A percentile compares a stretch with the other conserved stretches of the same genome.
Evolutionary conservation across 2,888 invertebrate genomes (phyloP).

Genomic region (Gasteruption jaculator): DNA sequence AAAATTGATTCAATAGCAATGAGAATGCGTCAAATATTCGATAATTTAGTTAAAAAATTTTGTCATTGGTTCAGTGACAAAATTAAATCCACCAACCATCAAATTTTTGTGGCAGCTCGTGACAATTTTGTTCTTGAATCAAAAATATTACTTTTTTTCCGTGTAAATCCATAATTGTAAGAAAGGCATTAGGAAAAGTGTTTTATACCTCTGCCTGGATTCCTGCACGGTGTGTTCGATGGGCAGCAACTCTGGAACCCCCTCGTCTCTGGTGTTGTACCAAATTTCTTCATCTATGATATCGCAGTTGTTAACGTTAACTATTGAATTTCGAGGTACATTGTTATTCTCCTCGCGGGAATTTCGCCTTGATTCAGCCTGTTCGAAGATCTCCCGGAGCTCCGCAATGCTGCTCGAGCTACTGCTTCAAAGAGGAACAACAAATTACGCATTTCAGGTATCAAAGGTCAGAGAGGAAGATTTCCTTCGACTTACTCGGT

Average conservation of each 20-base stretch:
- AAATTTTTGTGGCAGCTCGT: too few relatives aligned
- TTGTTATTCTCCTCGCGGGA: slow-evolving; percentile 44
- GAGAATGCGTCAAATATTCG: too few relatives aligned
- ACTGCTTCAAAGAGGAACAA: slow-evolving; percentile 21
- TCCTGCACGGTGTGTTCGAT: slow-evolving; percentile 19
- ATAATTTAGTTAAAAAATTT: too few relatives aligned
- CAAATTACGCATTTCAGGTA: neutral
- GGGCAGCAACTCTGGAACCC: slow-evolving; percentile 23
- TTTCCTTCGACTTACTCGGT: slow-evolving; percentile 40
- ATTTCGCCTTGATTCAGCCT: slow-evolving; percentile 37
- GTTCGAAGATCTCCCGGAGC: slow-evolving; percentile 41
- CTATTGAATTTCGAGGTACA: slow-evolving; percentile 26
- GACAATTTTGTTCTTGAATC: too few relatives aligned
- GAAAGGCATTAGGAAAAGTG: neutral
- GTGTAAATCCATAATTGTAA: neutral
- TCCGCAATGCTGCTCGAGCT: slow-evolving; percentile 39
- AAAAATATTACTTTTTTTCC: too few relatives aligned
- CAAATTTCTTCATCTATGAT: slow-evolving; percentile 27
- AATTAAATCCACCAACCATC: too few relatives aligned
- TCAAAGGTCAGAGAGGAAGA: neutral
- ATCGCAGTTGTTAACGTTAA: slow-evolving; percentile 21
- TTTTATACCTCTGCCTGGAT: slow-evolving; percentile 17
- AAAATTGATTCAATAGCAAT: too few relatives aligned
- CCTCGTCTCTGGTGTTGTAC: slow-evolving; percentile 28
- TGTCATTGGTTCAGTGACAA: too few relatives aligned